phyloP scores from a whole-genome alignment of 2,113 vertebrate species.

The Ciconia boyciana region DNA sequence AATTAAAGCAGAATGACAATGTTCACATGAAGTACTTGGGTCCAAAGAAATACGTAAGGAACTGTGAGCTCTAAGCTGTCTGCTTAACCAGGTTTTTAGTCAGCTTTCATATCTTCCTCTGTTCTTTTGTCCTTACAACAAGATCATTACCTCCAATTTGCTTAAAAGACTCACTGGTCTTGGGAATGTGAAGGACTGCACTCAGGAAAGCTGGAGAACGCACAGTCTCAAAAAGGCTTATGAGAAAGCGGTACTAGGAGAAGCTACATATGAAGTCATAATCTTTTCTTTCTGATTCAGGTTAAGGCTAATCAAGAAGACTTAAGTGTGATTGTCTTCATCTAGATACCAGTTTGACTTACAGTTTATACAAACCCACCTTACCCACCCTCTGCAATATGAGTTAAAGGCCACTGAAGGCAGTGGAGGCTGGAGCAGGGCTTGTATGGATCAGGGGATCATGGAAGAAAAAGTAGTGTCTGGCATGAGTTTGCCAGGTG shows the following conservation, averaged over 20 bases:
- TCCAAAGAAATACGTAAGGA: not conserved
- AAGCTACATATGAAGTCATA: not conserved
- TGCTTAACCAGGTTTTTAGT: not conserved
- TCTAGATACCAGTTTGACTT: not conserved
- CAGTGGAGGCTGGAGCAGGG: not conserved
- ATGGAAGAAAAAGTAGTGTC: not conserved
- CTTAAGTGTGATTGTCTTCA: not conserved
- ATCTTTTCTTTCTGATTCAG: not conserved
- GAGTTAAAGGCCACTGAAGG: not conserved
- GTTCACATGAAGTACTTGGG: not conserved
- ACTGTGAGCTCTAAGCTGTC: not conserved
- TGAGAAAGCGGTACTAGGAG: not conserved
- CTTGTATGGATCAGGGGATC: not conserved
- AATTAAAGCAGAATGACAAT: not conserved
- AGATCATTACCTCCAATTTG: not conserved
- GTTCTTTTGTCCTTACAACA: not conserved
- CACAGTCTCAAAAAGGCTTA: not conserved
- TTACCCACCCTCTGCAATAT: not conserved
- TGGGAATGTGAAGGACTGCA: not conserved
- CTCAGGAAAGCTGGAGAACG: not conserved
- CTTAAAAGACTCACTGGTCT: not conserved
- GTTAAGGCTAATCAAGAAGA: not conserved
- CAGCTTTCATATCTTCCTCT: not conserved
- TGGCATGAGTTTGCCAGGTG: not conserved
- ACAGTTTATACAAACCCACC: not conserved